Percentiles rank a stretch among this genome's conserved stretches.
phyloP scores from a whole-genome alignment of 2,888 invertebrate species.

The Spisula solida region DNA sequence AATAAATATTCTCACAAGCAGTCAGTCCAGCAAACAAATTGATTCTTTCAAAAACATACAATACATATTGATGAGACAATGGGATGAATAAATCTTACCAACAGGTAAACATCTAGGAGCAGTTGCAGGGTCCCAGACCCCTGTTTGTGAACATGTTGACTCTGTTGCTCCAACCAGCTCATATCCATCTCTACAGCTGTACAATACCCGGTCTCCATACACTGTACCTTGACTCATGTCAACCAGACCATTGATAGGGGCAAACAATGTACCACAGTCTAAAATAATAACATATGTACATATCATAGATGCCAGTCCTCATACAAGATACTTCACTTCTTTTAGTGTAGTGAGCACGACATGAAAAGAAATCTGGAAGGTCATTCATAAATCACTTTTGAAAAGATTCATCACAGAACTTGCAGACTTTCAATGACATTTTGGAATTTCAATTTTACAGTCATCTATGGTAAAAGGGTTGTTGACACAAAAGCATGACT shows the following conservation, averaged over 20 bases:
- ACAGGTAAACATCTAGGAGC: conserved; percentile 34
- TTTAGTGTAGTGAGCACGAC: too few species aligned
- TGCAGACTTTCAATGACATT: too few species aligned
- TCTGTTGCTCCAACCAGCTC: conserved; percentile 1
- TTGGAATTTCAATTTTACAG: too few species aligned
- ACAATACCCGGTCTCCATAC: conserved; percentile 34
- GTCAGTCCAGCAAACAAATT: not conserved
- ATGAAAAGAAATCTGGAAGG: too few species aligned
- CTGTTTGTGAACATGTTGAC: conserved; percentile 31
- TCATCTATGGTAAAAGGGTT: too few species aligned
- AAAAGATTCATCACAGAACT: too few species aligned
- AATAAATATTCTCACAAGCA: too few species aligned
- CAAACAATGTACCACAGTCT: conserved; percentile 51
- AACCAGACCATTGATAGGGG: conserved; percentile 36
- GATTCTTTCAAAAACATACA: not conserved
- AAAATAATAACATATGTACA: not conserved
- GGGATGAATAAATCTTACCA: conserved; percentile 28
- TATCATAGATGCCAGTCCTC: too few species aligned
- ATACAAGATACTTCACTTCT: too few species aligned
- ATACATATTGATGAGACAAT: not conserved
- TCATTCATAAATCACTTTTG: too few species aligned
- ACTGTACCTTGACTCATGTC: conserved; percentile 34
- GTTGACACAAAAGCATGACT: too few species aligned
- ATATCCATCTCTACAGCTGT: conserved; percentile 50
- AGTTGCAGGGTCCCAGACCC: conserved; percentile 38